Evolutionary conservation across 2,888 invertebrate genomes (phyloP).

Genomic region (Rhabditoides inermis): DNA sequence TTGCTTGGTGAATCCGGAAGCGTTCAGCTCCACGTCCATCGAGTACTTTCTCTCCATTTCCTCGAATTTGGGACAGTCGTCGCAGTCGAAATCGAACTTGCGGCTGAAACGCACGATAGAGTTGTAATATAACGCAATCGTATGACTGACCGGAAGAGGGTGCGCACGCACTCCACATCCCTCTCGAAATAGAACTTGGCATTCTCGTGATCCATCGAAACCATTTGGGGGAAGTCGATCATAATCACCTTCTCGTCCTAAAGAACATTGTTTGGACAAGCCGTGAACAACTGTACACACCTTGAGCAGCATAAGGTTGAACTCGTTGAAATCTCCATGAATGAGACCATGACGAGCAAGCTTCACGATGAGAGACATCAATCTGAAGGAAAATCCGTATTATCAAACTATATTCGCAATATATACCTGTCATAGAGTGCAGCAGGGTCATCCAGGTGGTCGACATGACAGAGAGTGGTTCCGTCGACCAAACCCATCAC

Average conservation of each 20-base stretch:
- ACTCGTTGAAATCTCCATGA: slow-evolving; percentile 98
- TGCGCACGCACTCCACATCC: slow-evolving; percentile 82
- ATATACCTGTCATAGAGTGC: slow-evolving; percentile 70
- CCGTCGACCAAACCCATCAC: slow-evolving; percentile 81
- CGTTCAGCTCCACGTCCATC: slow-evolving; percentile 78
- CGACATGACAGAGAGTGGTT: slow-evolving; percentile 53
- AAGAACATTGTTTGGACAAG: slow-evolving; percentile 2
- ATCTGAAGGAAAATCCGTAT: no score
- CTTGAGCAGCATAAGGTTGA: slow-evolving; percentile 73
- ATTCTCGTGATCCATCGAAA: slow-evolving; percentile 82
- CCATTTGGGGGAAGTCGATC: slow-evolving; percentile 99
- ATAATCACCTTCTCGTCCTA: slow-evolving; percentile 68
- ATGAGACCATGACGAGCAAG: slow-evolving; percentile 90
- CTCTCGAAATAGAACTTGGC: slow-evolving; percentile 85
- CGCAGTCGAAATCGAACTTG: slow-evolving; percentile 80
- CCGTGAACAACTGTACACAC: slow-evolving; percentile 25
- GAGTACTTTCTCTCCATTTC: slow-evolving; percentile 63
- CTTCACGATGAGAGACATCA: slow-evolving; percentile 83
- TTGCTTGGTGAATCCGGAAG: slow-evolving; percentile 78
- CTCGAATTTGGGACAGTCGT: slow-evolving; percentile 54
- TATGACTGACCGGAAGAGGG: slow-evolving; percentile 51
- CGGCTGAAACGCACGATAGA: slow-evolving; percentile 68
- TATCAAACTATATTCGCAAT: no score
- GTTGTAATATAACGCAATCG: not conserved
- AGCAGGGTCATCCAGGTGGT: slow-evolving; percentile 30